Conservation (phyloP, 2,797 vertebrate species). For the Epinephelus coioides region DNA sequence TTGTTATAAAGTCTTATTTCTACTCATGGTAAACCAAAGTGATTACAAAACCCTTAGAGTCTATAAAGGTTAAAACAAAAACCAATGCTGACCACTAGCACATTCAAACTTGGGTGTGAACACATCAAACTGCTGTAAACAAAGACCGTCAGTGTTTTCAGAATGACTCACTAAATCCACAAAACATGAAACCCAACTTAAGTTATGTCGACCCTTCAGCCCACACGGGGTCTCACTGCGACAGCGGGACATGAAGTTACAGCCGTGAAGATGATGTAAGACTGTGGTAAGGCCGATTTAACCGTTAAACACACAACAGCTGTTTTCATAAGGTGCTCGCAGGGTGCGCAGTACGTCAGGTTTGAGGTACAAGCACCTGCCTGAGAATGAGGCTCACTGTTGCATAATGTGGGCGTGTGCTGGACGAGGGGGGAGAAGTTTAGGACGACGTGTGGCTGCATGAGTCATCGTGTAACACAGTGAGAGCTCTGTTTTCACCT, state of each 20-base stretch:
- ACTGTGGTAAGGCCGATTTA: slow-evolving; percentile 35
- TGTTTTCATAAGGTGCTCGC: slow-evolving; percentile 53
- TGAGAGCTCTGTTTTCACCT: slow-evolving; percentile 67
- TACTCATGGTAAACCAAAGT: slow-evolving; percentile 1
- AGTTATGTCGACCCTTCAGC: slow-evolving; percentile 40
- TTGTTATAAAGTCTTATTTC: not conserved
- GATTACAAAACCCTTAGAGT: not conserved
- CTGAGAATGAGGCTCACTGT: slow-evolving; percentile 41
- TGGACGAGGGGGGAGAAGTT: slow-evolving; percentile 3
- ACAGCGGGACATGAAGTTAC: not conserved
- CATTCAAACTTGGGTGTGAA: slow-evolving; percentile 19
- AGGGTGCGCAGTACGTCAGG: not conserved
- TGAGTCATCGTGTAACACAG: slow-evolving; percentile 73
- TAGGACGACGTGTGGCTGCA: slow-evolving; percentile 6
- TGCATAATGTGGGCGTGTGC: slow-evolving; percentile 58
- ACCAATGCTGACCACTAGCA: not conserved
- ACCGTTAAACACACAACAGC: slow-evolving; percentile 43
- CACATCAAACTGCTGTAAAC: slow-evolving; percentile 27
- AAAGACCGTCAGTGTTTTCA: slow-evolving; percentile 42
- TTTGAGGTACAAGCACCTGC: slow-evolving; percentile 60
- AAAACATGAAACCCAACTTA: slow-evolving; percentile 23
- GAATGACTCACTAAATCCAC: slow-evolving; percentile 50
- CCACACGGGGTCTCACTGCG: slow-evolving; percentile 26
- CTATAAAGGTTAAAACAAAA: slow-evolving; percentile 9
- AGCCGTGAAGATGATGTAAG: slow-evolving; percentile 37